A percentile compares a stretch with the other conserved stretches of the same genome.
Conservation (phyloP, 1,140 invertebrate species). For the Drosophila kanapiae region DNA sequence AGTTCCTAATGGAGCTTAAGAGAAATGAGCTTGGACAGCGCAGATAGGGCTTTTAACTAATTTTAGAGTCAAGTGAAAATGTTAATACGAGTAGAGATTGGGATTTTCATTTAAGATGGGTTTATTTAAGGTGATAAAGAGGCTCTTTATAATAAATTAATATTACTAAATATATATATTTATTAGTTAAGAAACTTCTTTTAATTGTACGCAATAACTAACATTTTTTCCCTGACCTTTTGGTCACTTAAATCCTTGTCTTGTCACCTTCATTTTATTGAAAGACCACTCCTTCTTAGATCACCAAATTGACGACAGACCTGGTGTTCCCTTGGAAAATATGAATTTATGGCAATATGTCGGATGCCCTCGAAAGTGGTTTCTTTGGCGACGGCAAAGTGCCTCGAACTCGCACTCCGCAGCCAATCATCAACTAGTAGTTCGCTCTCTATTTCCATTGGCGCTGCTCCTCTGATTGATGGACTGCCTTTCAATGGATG, state of each 20-base stretch:
- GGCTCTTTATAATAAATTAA: too few species aligned
- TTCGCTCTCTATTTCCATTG: constrained; percentile 9
- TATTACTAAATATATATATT: too few species aligned
- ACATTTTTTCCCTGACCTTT: background rate
- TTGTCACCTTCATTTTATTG: background rate
- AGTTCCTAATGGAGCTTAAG: constrained; percentile 22
- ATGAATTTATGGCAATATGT: constrained; percentile 8
- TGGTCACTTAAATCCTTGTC: background rate
- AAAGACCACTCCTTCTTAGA: background rate
- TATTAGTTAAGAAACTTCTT: background rate
- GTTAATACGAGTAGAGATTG: background rate
- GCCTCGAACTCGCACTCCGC: background rate
- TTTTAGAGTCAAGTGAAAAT: background rate
- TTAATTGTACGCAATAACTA: background rate
- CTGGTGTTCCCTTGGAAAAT: background rate
- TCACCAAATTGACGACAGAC: background rate
- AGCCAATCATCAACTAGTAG: constrained; percentile 16
- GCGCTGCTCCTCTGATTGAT: constrained; percentile 38
- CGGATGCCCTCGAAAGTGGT: background rate
- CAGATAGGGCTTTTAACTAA: constrained; percentile 13
- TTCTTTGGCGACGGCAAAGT: constrained; percentile 1
- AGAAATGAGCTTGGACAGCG: constrained; percentile 12
- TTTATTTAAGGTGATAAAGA: too few species aligned
- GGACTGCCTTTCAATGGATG: constrained; percentile 44
- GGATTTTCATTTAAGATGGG: background rate